Conservation (phyloP, 2,797 vertebrate species). For the Ctenosaura bakeri region DNA sequence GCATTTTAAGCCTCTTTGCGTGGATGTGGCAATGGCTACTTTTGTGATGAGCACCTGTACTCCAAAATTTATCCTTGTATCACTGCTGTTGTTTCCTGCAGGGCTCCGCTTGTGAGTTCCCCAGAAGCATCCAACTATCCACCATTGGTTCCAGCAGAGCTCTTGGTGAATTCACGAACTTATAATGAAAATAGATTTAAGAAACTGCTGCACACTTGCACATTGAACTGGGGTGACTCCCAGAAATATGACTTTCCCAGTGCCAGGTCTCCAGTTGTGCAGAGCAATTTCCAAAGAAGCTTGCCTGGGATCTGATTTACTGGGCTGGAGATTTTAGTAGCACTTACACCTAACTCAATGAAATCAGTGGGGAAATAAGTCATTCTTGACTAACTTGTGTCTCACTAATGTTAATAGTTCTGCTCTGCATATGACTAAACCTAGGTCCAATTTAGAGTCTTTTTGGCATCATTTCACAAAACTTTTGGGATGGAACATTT, state of each 20-base stretch:
- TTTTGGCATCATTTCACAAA: background rate
- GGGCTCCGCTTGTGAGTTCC: background rate
- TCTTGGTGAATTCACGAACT: background rate
- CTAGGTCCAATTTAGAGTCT: no score
- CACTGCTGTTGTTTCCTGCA: no score
- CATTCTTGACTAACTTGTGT: no score
- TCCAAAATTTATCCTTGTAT: no score
- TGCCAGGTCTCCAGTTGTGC: background rate
- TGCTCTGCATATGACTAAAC: no score
- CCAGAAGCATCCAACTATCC: background rate
- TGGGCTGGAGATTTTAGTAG: background rate
- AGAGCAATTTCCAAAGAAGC: background rate
- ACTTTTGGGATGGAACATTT: background rate
- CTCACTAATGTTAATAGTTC: no score
- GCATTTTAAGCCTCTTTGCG: no score
- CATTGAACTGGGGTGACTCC: background rate
- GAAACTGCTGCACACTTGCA: slow-evolving; percentile 34
- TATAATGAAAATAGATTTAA: slow-evolving; percentile 39
- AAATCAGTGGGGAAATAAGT: no score
- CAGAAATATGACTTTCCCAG: background rate
- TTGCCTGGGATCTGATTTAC: background rate
- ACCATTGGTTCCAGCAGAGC: background rate
- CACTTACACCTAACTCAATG: no score
- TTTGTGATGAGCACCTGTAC: no score
- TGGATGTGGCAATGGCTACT: no score